Evolutionary conservation across 1,140 invertebrate species (phyloP).

Genomic region (Drosophila novamexicana): DNA sequence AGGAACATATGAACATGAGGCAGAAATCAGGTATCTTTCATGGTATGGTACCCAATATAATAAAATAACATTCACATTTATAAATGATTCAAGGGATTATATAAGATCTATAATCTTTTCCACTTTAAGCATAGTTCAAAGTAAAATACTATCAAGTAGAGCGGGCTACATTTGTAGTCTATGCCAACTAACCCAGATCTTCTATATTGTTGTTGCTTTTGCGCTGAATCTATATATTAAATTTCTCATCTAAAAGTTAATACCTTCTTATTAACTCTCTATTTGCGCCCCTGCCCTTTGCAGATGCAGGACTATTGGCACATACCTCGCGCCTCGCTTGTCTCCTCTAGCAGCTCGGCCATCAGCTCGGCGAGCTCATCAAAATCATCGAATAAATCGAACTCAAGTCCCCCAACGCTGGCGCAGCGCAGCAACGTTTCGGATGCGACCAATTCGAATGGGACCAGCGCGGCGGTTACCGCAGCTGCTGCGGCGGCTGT

Average conservation of each 20-base stretch:
- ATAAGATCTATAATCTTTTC: too few species aligned
- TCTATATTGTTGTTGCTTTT: too few species aligned
- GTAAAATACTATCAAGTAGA: too few species aligned
- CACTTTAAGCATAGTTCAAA: too few species aligned
- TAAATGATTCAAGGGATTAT: too few species aligned
- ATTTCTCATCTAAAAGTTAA: too few species aligned
- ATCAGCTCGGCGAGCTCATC: slow-evolving; percentile 85
- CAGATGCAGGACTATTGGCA: slow-evolving; percentile 89
- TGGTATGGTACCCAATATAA: too few species aligned
- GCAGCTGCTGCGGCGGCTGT: slow-evolving; percentile 69
- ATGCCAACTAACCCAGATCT: too few species aligned
- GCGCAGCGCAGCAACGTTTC: slow-evolving; percentile 56
- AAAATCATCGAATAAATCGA: slow-evolving; percentile 82
- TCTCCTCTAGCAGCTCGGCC: slow-evolving; percentile 88
- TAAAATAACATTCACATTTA: too few species aligned
- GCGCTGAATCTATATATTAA: neutral
- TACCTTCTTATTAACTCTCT: neutral
- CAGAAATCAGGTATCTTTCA: too few species aligned
- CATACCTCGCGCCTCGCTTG: slow-evolving; percentile 91
- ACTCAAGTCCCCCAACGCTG: slow-evolving; percentile 68
- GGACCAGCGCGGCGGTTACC: slow-evolving; percentile 84
- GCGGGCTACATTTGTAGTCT: too few species aligned
- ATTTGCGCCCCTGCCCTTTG: slow-evolving; percentile 50
- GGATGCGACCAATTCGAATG: slow-evolving; percentile 38
- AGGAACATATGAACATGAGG: too few species aligned